phyloP scores from a whole-genome alignment of 2,113 vertebrate genomes.

The Oryzias javanicus region DNA sequence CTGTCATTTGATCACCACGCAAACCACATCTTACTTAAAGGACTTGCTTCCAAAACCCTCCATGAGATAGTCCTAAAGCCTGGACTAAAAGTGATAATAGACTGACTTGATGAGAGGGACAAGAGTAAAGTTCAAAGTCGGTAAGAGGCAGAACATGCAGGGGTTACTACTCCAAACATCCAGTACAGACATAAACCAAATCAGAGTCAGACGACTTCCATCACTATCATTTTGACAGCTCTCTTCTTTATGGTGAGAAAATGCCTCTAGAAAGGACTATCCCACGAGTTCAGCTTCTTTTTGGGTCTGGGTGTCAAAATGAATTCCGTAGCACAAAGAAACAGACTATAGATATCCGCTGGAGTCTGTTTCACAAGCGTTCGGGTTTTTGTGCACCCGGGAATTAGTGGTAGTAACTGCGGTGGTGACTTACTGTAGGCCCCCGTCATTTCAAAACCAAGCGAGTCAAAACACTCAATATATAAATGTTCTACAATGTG shows the following conservation, averaged over 20 bases:
- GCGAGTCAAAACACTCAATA: constrained; percentile 46
- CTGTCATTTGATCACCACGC: constrained; percentile 51
- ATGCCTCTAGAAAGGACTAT: not conserved
- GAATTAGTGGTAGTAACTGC: constrained; percentile 65
- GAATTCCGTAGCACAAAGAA: constrained; percentile 25
- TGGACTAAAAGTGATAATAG: constrained; percentile 4
- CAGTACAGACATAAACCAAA: not conserved
- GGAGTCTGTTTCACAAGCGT: constrained; percentile 46
- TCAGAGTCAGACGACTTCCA: not conserved
- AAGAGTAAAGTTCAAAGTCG: constrained; percentile 5
- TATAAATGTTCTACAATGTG: constrained; percentile 48
- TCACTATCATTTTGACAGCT: not conserved
- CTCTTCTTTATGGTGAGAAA: constrained; percentile 1
- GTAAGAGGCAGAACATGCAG: not conserved
- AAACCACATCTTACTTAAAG: constrained; percentile 59
- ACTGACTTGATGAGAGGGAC: constrained; percentile 19
- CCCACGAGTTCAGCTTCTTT: not conserved
- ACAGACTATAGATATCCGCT: constrained; percentile 23
- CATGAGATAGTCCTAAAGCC: constrained; percentile 40
- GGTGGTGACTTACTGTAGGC: constrained; percentile 44
- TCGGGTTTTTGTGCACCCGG: constrained; percentile 49
- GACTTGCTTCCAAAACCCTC: constrained; percentile 49
- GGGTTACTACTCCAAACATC: not conserved
- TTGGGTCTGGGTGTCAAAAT: not conserved
- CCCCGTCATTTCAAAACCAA: constrained; percentile 65